Base-by-base conservation (phyloP, 2,888 invertebrate species). In the Argyra leucocephala region DNA sequence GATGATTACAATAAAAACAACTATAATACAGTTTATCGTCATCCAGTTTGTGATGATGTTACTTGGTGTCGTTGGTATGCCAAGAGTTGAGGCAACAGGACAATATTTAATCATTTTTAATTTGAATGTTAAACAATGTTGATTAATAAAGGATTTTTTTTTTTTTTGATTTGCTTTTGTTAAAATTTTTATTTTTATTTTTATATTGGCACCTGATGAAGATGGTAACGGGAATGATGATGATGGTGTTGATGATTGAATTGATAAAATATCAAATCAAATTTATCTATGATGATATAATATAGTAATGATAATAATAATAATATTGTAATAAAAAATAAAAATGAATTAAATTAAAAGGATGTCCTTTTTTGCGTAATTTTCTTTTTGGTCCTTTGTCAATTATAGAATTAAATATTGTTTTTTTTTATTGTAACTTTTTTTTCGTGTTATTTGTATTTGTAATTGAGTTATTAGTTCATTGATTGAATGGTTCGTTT, bases 71-170 rank as follows among this genome's bases (percentile, higher is more conserved):
- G 12, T 31, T 48, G 48, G 48, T 48, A 48, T 48, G 18, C 15
- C 15, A 48, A n/a, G 5, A 12, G 48, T n/a, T 48, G n/a, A 48
- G 48, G 48, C n/a, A 48, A 48, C 48, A 48, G 15, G 48, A 48
- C 48, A 48, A 48, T 48, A 48, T 59, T 59, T 59, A 59, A 59
- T 59, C 59, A 59, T 23, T 59, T 59, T 59, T 59, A 59, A 59
- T 59, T 59, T 59, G 21, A 59, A 59, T 23, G 59, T 59, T 59
- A 59, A 59, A 59, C 23, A 59, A 23, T 59, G 59, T 23, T 59
- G 59, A 59, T 59, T 59, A 59, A 59, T 59, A 59, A 59, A 59
- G 22, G 59, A 59, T 15, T 58, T 58, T 37, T 37, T 15, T n/a
- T n/a, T 37, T 37, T 5, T 37, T 37, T 48, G 31, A 2, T 48